phyloP scores from a whole-genome alignment of 1,140 invertebrate species.

The Parapsyche elsis region DNA sequence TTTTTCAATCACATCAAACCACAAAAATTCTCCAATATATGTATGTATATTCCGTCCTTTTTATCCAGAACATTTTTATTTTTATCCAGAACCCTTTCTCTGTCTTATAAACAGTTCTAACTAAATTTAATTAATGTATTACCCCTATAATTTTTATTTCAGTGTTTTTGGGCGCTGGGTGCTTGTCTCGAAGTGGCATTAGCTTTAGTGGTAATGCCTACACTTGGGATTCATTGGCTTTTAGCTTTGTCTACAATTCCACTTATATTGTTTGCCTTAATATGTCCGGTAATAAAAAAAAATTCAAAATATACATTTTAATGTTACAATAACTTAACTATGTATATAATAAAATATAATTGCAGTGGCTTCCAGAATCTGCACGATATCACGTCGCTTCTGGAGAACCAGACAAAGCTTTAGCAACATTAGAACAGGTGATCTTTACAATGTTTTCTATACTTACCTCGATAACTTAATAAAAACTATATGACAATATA shows the following conservation, averaged over 20 bases:
- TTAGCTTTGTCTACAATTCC: constrained; percentile 89
- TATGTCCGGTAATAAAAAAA: constrained; percentile 74
- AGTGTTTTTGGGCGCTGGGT: constrained; percentile 97
- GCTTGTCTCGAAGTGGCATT: constrained; percentile 92
- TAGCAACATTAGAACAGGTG: constrained; percentile 84
- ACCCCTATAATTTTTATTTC: constrained; percentile 57
- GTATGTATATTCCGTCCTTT: too few relatives aligned
- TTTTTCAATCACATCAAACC: too few relatives aligned
- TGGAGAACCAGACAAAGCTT: constrained; percentile 87
- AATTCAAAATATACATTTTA: neutral
- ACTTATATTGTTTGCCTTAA: constrained; percentile 83
- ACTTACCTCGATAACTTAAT: too few relatives aligned
- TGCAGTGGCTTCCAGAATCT: constrained; percentile 93
- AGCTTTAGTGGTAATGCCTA: constrained; percentile 91
- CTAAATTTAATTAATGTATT: too few relatives aligned
- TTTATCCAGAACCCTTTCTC: too few relatives aligned
- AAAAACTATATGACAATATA: too few relatives aligned
- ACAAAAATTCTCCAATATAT: too few relatives aligned
- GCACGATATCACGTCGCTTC: constrained; percentile 88
- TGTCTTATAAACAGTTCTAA: too few relatives aligned
- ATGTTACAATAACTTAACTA: constrained; percentile 7
- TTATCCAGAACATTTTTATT: too few relatives aligned
- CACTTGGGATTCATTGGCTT: constrained; percentile 91
- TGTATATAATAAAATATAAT: constrained; percentile 6
- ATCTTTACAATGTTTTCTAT: neutral